A percentile compares a stretch with the other conserved stretches of the same genome.
Conservation (phyloP, 1,140 invertebrate genomes). For the Homalodisca vitripennis region DNA sequence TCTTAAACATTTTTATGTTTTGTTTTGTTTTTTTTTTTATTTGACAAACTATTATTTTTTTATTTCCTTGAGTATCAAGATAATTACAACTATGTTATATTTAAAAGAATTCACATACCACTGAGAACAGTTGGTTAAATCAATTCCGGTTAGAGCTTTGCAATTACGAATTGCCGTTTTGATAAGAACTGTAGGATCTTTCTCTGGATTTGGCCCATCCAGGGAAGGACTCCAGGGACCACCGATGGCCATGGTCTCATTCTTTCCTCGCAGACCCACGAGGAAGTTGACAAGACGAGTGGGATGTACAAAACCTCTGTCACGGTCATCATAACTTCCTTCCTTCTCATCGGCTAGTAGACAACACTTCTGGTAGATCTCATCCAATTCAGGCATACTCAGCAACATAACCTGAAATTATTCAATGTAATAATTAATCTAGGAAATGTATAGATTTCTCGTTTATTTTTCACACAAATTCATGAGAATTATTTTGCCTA, state of each 20-base stretch:
- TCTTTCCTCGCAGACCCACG: constrained; percentile 84
- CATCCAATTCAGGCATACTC: constrained; percentile 79
- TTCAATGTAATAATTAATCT: too few species aligned
- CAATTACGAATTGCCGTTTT: constrained; percentile 92
- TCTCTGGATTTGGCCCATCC: constrained; percentile 86
- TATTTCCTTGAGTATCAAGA: too few species aligned
- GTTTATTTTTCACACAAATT: too few species aligned
- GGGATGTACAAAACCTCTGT: constrained; percentile 76
- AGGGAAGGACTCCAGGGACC: constrained; percentile 93
- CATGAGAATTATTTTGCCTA: too few species aligned
- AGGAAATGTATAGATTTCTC: too few species aligned
- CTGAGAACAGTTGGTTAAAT: constrained; percentile 87
- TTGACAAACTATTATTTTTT: too few species aligned
- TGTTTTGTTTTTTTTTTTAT: too few species aligned
- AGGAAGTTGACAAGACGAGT: constrained; percentile 87
- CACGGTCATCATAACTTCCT: constrained; percentile 56
- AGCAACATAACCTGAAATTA: constrained; percentile 96
- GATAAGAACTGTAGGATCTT: constrained; percentile 86
- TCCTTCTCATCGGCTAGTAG: constrained; percentile 73
- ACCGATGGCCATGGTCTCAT: constrained; percentile 94
- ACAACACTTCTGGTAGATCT: constrained; percentile 85
- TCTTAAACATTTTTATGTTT: too few species aligned
- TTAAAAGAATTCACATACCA: constrained; percentile 69
- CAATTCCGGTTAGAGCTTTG: constrained; percentile 87
- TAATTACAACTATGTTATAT: too few species aligned